These are phyloP conservation scores for Tortricodes alternella DNA, from an alignment of 2,888 invertebrate genomes.

Conservation along the genomic window DNA sequence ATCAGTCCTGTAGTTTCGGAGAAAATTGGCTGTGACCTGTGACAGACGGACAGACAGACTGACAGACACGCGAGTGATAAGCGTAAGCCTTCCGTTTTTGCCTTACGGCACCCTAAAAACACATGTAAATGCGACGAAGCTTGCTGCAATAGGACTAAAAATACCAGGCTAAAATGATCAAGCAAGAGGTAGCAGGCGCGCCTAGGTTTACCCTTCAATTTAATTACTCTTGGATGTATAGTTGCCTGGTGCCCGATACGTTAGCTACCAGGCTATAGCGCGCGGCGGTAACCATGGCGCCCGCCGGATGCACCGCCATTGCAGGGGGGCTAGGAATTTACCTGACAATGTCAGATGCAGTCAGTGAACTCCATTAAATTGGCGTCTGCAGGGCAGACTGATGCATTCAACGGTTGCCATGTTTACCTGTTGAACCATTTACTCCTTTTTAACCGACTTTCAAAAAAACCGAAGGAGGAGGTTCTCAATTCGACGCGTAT, in stretches of 20 bases:
- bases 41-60: too few species aligned
- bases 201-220: conserved; percentile 12
- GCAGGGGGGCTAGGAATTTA: conserved; percentile 51
- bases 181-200: conserved; percentile 2
- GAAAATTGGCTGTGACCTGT: too few species aligned
- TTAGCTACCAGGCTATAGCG: conserved; percentile 21
- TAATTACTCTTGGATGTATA: conserved; percentile 23
- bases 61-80: too few species aligned
- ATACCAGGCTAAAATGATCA: conserved; percentile 6
- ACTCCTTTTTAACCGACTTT: too few species aligned
- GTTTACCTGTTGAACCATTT: background rate
- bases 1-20: too few species aligned
- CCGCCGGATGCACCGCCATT: conserved; percentile 68
- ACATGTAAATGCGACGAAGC: too few species aligned
- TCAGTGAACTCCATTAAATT: conserved; percentile 11
- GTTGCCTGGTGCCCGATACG: conserved; percentile 8
- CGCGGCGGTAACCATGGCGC: conserved; percentile 66
- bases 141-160: background rate
- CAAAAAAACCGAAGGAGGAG: too few species aligned
- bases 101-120: too few species aligned
- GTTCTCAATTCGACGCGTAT: too few species aligned
- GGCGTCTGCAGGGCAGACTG: background rate
- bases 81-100: too few species aligned
- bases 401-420: background rate
- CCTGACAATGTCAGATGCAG: conserved; percentile 17